Conservation (phyloP, 2,113 vertebrate genomes). For the Pavo muticus region DNA sequence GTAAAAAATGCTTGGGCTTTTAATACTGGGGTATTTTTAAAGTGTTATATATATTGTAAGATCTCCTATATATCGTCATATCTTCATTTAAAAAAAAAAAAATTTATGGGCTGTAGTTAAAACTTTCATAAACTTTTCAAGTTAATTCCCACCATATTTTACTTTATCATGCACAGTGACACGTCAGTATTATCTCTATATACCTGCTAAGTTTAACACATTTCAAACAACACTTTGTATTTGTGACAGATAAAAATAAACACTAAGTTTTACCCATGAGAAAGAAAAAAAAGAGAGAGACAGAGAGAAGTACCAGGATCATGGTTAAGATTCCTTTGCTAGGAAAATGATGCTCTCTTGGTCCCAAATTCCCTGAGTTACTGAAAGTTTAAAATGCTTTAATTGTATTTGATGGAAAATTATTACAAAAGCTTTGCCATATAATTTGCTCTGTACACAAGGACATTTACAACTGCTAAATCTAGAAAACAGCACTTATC, state of each 20-base stretch:
- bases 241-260: conserved; percentile 84
- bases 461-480: conserved; percentile 11
- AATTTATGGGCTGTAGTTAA: conserved; percentile 62
- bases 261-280: conserved; percentile 79
- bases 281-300: conserved; percentile 26
- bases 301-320: conserved; percentile 17
- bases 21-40: conserved; percentile 2
- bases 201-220: conserved; percentile 80
- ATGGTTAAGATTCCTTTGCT: conserved; percentile 56
- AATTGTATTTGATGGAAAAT: not conserved
- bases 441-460: not conserved
- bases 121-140: conserved; percentile 60
- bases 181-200: conserved; percentile 78
- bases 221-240: conserved; percentile 87
- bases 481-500: not conserved
- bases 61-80: not conserved
- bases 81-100: conserved; percentile 13
- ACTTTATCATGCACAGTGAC: conserved; percentile 77
- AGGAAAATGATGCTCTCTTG: conserved; percentile 1
- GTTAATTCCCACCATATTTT: conserved; percentile 79
- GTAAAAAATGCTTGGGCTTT: not conserved
- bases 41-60: not conserved
- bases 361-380: conserved; percentile 1
- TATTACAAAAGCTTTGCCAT: not conserved
- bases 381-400: conserved; percentile 4